Evolutionary conservation across 2,888 invertebrate species (phyloP), one percentile per base, ranked within the genome.

Genomic region (Cryptus armator): DNA sequence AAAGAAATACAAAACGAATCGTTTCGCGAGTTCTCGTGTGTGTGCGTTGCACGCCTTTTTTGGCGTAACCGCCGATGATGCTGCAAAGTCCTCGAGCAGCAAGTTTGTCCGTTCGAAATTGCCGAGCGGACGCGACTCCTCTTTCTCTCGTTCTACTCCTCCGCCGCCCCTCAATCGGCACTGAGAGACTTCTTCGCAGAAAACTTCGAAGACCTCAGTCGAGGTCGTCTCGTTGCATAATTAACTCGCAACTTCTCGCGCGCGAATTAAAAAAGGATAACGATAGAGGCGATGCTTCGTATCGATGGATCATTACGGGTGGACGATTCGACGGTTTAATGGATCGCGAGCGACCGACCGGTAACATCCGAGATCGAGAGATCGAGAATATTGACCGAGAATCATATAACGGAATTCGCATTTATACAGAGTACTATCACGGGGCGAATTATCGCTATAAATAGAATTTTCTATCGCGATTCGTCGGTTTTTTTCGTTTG

Each of bases 361-460:
- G 29, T 32, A 6, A 68, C 29, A 12, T 14, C n/a, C 16, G 16
- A 19, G 53, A 53, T 19, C 53, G 53, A 53, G 16, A 3, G 19
- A 59, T 72, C 74, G 88, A 87, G 84, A 87, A 92, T 91, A 92
- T 92, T 92, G 91, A 91, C 92, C 92, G 91, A 90, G 91, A 88
- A 77, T 67, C 66, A 37, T 75, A 87, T 92, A 92, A 91, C 92
- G 91, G 92, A 90, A 89, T 82, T 44, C 53, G 16, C 53, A 16
- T 53, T 19, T 6, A 7, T 48, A 9, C 53, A 51, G n/a, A n/a
- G 16, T 37, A 9, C 19, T 16, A n/a, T 16, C 9, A 19, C 53
- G 9, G 19, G 14, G 19, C 19, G 19, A 19, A 9, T 16, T 19
- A 1, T 53, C 5, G 5, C 3, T 53, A 53, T 53, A 19, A 53